Conservation (phyloP, 2,888 invertebrate genomes). For the Lithophane ornitopus region DNA sequence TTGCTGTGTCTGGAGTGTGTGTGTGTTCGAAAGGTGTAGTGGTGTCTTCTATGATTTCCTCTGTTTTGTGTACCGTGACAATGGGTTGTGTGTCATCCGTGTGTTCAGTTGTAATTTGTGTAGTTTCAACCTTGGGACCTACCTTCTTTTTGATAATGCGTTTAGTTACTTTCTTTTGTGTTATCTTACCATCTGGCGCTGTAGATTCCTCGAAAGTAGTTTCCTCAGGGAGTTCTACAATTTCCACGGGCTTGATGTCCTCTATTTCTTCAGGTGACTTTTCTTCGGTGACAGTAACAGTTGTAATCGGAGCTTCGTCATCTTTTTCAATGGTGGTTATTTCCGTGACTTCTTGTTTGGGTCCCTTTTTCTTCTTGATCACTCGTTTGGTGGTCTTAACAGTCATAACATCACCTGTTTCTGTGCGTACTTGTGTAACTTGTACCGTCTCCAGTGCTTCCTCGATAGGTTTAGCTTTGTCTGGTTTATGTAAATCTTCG, state of each 20-base stretch:
- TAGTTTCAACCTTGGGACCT: slow-evolving; percentile 61
- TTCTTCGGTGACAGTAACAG: slow-evolving; percentile 56
- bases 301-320: slow-evolving; percentile 67
- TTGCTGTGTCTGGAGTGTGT: too few species aligned
- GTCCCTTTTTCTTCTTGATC: slow-evolving; percentile 69
- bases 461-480: accelerated
- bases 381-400: slow-evolving; percentile 70
- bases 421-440: slow-evolving; percentile 28
- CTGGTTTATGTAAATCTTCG: slow-evolving; percentile 10
- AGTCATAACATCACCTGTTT: slow-evolving; percentile 67
- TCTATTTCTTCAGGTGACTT: background rate
- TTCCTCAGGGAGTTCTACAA: slow-evolving; percentile 38
- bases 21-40: too few species aligned
- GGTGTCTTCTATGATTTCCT: too few species aligned
- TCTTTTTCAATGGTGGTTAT: slow-evolving; percentile 74
- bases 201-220: slow-evolving; percentile 16
- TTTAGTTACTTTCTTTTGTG: slow-evolving; percentile 54
- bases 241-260: background rate
- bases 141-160: slow-evolving; percentile 62
- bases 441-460: slow-evolving; percentile 12
- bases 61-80: too few species aligned
- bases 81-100: slow-evolving; percentile 35
- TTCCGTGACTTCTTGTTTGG: slow-evolving; percentile 64
- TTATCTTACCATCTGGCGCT: slow-evolving; percentile 40
- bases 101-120: slow-evolving; percentile 51